Base-by-base conservation (phyloP, 2,113 vertebrate genomes). In the Thryonomys swinderianus region DNA sequence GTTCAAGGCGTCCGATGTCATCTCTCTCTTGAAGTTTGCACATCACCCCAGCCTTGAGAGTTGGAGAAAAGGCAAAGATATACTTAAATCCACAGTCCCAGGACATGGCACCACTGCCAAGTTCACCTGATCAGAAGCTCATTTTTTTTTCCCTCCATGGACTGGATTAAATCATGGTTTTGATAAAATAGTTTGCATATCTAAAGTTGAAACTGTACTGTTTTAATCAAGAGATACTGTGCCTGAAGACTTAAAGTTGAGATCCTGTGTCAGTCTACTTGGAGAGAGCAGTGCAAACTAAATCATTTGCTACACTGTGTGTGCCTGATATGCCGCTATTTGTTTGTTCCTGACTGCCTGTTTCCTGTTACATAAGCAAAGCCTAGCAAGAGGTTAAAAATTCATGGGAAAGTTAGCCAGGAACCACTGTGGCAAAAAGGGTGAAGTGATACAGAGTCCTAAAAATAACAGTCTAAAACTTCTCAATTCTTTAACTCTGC, bases 41-140 rank as follows among this genome's bases (percentile, higher is more conserved):
- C 97, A 99, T 98, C 94, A 98, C 97, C 96, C 99, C 99, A 98
- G 99, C 98, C 99, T 99, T 99, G 95, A 99, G 97, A 87, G 98
- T 98, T 96, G 99, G 99, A 98, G 99, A 98, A 97, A 99, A 98
- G 96, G 99, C 98, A 96, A 99, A 99, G 95, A 99, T 98, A 98
- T 99, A 99, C 98, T 98, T 99, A 96, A 99, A 99, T 97, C 99
- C 99, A 97, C 99, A 99, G 51, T 99, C 99, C 99, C 99, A 99
- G 97, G 99, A 99, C 99, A 99, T 99, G 97, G 94, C 98, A 97
- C 85, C 8, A 0, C 84, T 85, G 82, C 64, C 82, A 3, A 96
- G 96, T 97, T 90, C 97, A 73, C 94, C 91, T 98, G 96, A 98
- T 32, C 96, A 97, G 45, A 97, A 97, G 86, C 0, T n/a, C 96